Evolutionary conservation across 2,113 vertebrate genomes (phyloP).

Genomic region (human): DNA sequence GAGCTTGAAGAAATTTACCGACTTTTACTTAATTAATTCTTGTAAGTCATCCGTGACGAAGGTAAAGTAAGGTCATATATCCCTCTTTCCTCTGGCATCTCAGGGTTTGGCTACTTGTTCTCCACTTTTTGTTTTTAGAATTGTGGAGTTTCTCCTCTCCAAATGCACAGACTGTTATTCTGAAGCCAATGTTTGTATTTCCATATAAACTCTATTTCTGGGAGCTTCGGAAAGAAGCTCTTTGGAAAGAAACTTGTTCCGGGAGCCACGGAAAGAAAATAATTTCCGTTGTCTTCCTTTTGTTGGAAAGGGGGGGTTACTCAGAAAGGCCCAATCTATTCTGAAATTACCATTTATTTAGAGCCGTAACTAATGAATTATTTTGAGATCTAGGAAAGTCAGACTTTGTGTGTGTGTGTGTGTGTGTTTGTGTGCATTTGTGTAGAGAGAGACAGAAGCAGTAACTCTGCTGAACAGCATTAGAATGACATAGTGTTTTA

Average conservation of each 20-base stretch:
- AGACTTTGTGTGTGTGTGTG: no score
- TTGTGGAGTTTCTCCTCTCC: neutral
- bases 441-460: neutral
- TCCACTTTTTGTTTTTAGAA: neutral
- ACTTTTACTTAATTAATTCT: constrained; percentile 60
- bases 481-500: neutral
- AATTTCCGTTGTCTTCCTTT: rapidly evolving
- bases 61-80: neutral
- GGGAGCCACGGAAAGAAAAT: neutral
- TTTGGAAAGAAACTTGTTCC: no score
- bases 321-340: neutral
- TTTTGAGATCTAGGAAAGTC: neutral
- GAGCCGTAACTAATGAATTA: neutral
- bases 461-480: neutral
- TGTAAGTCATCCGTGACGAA: constrained; percentile 37
- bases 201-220: neutral
- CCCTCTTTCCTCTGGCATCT: neutral
- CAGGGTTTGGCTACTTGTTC: neutral
- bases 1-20: constrained; percentile 36
- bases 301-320: neutral
- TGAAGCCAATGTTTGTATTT: neutral
- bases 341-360: neutral
- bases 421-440: neutral
- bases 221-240: neutral
- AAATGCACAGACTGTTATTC: neutral